Evolutionary conservation across 2,113 vertebrate genomes (phyloP).

Genomic region (Circaetus cinerascens): DNA sequence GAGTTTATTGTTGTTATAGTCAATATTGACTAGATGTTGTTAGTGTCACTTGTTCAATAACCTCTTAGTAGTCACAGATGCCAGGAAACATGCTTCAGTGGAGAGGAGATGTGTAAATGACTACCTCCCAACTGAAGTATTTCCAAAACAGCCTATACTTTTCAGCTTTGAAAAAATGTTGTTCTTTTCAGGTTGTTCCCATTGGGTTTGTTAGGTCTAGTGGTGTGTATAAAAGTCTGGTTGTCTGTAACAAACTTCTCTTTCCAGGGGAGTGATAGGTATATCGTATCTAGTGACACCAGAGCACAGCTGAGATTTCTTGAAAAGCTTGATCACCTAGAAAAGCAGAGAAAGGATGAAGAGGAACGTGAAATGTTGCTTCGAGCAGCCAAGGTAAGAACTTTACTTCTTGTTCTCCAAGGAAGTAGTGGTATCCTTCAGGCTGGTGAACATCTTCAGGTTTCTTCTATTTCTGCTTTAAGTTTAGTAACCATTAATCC

Average conservation of each 20-base stretch:
- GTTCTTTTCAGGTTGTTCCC: neutral
- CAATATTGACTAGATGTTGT: neutral
- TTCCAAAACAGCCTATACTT: neutral
- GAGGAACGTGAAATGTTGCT: constrained; percentile 86
- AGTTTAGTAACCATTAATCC: neutral
- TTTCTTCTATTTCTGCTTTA: neutral
- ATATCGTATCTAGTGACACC: constrained; percentile 79
- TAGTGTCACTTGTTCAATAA: neutral
- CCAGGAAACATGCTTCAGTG: neutral
- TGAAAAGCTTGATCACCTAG: constrained; percentile 87
- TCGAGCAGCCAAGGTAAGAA: constrained; percentile 84
- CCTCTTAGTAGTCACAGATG: neutral
- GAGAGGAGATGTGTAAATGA: neutral
- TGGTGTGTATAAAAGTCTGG: neutral
- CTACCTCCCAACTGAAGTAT: neutral
- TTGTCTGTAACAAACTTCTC: neutral
- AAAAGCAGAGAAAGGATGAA: constrained; percentile 83
- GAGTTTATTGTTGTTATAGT: neutral
- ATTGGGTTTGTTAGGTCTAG: neutral
- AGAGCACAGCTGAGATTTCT: constrained; percentile 90
- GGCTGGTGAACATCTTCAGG: neutral
- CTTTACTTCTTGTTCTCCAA: neutral
- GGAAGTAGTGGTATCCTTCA: neutral
- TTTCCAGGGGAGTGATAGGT: constrained; percentile 78
- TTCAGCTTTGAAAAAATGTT: neutral